A percentile compares a stretch with the other conserved stretches of the same genome.
Conservation (phyloP, 1,140 invertebrate genomes). For the Drosophila navojoa region DNA sequence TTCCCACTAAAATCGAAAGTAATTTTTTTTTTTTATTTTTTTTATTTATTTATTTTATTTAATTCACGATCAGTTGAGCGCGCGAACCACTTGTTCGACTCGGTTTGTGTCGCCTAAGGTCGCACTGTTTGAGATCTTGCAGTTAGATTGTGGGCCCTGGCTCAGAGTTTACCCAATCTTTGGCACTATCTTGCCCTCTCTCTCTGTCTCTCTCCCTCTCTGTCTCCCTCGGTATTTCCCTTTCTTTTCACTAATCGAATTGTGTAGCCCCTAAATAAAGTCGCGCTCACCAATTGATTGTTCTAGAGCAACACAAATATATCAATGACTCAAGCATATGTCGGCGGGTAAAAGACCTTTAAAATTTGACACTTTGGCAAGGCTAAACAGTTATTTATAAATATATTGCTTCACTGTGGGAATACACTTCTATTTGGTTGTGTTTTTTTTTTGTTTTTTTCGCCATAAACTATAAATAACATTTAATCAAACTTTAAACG, state of each 20-base stretch:
- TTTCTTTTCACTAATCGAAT: conserved; percentile 8
- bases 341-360: not conserved
- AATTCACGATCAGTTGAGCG: conserved; percentile 61
- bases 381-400: not conserved
- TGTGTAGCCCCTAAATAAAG: conserved; percentile 40
- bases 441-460: too few relatives aligned
- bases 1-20: conserved; percentile 67
- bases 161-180: conserved; percentile 1
- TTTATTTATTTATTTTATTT: conserved; percentile 27
- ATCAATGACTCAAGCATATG: not conserved
- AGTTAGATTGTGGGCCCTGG: conserved; percentile 20
- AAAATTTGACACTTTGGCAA: conserved; percentile 6
- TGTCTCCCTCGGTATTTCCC: not conserved
- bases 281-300: conserved; percentile 48
- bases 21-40: conserved; percentile 55
- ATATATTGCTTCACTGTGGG: conserved; percentile 2
- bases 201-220: conserved; percentile 2
- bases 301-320: conserved; percentile 57
- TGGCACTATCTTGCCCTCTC: not conserved
- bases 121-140: conserved; percentile 22
- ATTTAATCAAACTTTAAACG: not conserved
- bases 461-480: not conserved
- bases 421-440: not conserved
- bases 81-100: conserved; percentile 37
- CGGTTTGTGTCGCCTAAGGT: conserved; percentile 48